These are phyloP conservation scores for Alauda arvensis DNA, from an alignment of 2,797 vertebrate species.

Conservation along the genomic window DNA sequence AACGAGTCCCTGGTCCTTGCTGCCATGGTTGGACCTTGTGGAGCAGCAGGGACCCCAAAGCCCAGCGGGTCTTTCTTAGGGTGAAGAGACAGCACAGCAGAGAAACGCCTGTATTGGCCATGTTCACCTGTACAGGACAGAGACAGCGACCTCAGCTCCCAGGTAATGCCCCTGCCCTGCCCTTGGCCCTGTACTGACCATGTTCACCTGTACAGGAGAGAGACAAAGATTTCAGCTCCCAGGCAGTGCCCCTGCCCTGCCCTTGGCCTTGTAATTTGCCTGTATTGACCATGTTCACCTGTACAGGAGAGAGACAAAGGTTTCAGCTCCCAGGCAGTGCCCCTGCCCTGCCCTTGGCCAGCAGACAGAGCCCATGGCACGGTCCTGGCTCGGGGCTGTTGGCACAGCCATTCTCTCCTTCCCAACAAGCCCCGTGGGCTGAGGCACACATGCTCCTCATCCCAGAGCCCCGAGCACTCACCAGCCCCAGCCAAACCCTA, in stretches of 20 bases:
- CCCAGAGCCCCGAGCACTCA: background rate
- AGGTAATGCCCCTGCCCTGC: background rate
- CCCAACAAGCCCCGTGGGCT: background rate
- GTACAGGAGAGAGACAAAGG: background rate
- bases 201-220: accelerated
- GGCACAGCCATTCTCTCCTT: background rate
- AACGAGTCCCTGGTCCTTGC: accelerated
- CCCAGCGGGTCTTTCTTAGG: background rate
- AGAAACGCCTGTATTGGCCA: background rate
- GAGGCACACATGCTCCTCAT: background rate
- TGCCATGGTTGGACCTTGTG: accelerated
- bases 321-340: background rate
- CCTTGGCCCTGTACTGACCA: background rate
- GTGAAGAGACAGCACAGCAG: background rate
- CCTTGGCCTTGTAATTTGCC: background rate
- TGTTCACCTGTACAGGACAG: accelerated
- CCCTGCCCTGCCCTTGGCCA: background rate
- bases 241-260: background rate
- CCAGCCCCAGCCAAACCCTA: background rate
- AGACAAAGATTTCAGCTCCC: background rate
- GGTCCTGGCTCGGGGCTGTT: background rate
- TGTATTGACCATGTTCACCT: accelerated
- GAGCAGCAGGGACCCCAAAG: background rate
- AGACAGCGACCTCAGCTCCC: background rate
- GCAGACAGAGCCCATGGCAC: background rate